These are phyloP conservation scores for Hippopotamyrus pictus DNA, from an alignment of 2,797 vertebrate genomes.

Conservation along the genomic window DNA sequence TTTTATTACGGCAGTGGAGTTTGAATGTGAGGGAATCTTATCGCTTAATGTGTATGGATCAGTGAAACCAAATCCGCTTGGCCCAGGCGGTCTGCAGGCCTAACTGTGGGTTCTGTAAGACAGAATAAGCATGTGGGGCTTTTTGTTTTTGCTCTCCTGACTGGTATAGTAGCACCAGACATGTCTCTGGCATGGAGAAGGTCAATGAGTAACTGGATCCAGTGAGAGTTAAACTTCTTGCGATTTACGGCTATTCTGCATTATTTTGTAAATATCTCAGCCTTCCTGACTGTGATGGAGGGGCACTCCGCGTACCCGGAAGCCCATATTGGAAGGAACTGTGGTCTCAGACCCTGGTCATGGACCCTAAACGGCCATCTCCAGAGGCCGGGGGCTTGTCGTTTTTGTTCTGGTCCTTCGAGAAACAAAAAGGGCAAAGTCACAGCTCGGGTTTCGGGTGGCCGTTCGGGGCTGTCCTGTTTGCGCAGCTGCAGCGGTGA, in stretches of 20 bases:
- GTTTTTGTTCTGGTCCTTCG: constrained; percentile 43
- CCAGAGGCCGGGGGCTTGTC: constrained; percentile 83
- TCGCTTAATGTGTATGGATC: not conserved
- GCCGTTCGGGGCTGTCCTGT: constrained; percentile 85
- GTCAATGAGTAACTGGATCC: not conserved
- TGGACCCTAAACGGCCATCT: not conserved
- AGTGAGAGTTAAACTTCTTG: not conserved
- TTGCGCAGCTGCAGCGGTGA: constrained; percentile 92
- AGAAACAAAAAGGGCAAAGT: constrained; percentile 41
- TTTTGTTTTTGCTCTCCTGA: not conserved
- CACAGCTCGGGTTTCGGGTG: constrained; percentile 83
- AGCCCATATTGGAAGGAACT: constrained; percentile 56
- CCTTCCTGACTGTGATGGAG: not conserved
- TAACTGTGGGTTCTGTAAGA: not conserved
- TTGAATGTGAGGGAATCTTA: not conserved
- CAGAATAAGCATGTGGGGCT: not conserved
- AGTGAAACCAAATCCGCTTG: not conserved
- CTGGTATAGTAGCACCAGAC: not conserved
- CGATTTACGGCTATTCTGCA: not conserved
- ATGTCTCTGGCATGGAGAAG: not conserved
- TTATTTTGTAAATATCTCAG: not conserved
- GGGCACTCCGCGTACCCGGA: too few species aligned
- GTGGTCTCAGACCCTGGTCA: not conserved
- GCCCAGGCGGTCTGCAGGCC: not conserved
- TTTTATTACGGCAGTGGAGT: not conserved